Percentiles rank a stretch among this genome's conserved stretches.
Conservation (phyloP, 2,888 invertebrate genomes). For the Sepiola atlantica region DNA sequence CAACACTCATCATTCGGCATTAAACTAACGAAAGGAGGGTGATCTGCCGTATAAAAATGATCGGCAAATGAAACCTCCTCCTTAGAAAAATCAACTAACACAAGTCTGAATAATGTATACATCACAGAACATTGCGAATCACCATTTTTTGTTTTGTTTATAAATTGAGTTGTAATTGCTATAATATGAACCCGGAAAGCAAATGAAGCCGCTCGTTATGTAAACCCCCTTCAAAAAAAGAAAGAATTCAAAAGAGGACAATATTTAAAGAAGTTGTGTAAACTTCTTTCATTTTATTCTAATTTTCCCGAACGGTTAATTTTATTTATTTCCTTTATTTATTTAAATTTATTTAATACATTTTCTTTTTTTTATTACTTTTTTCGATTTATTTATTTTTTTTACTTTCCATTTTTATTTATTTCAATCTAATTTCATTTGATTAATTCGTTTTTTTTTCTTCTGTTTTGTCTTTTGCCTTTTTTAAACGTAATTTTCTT, state of each 20-base stretch:
- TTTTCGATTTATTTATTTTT: neutral
- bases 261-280: neutral
- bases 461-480: neutral
- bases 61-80: too few species aligned
- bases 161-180: too few species aligned
- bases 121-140: too few species aligned
- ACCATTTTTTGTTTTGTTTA: too few species aligned
- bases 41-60: too few species aligned
- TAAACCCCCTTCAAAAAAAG: neutral
- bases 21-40: too few species aligned
- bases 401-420: neutral
- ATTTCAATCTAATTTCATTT: conserved; percentile 1
- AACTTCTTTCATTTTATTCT: neutral
- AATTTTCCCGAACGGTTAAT: neutral
- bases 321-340: neutral
- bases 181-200: neutral
- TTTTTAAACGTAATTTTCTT: neutral
- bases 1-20: too few species aligned
- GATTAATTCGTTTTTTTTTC: conserved; percentile 9
- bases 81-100: too few species aligned
- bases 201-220: neutral
- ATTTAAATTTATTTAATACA: neutral
- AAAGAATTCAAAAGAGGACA: neutral
- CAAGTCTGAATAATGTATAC: too few species aligned
- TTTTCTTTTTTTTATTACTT: neutral